Conservation (phyloP, 2,888 invertebrate genomes). For the Agrotis segetum region DNA sequence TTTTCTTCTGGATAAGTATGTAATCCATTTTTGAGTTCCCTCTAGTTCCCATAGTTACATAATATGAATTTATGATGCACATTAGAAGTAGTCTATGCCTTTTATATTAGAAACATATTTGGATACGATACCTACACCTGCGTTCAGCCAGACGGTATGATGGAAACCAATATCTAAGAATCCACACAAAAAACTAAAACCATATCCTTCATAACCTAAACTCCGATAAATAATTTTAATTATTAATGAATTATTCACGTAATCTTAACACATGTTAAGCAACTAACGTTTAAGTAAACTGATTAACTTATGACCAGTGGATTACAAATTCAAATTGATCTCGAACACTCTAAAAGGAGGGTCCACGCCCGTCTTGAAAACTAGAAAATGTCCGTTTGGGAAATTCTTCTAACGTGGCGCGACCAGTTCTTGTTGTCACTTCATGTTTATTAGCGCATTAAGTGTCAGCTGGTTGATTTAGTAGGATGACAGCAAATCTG, state of each 20-base stretch:
- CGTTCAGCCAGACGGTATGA: background rate
- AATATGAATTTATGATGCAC: background rate
- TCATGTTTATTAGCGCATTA: slow-evolving; percentile 20
- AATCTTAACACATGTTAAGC: slow-evolving; percentile 42
- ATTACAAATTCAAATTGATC: slow-evolving; percentile 64
- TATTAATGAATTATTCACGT: slow-evolving; percentile 18
- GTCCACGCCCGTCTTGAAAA: slow-evolving; percentile 60
- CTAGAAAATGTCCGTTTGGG: slow-evolving; percentile 29
- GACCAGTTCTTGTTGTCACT: slow-evolving; percentile 38
- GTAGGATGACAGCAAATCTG: background rate
- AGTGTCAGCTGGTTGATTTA: slow-evolving; percentile 10
- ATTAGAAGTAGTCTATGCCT: background rate
- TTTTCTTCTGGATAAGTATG: too few relatives aligned
- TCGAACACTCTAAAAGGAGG: slow-evolving; percentile 54
- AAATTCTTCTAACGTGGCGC: slow-evolving; percentile 28
- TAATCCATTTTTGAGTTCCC: too few relatives aligned
- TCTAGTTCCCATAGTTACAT: background rate
- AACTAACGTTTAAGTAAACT: slow-evolving; percentile 39
- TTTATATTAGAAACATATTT: background rate
- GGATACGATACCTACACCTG: background rate
- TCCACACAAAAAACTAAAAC: slow-evolving; percentile 10
- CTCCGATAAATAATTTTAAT: slow-evolving; percentile 15
- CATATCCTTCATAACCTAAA: slow-evolving; percentile 16
- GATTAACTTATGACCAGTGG: slow-evolving; percentile 37
- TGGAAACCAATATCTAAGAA: background rate